Evolutionary conservation across 2,113 vertebrate species (phyloP).

Genomic region (Pygoscelis antarcticus): DNA sequence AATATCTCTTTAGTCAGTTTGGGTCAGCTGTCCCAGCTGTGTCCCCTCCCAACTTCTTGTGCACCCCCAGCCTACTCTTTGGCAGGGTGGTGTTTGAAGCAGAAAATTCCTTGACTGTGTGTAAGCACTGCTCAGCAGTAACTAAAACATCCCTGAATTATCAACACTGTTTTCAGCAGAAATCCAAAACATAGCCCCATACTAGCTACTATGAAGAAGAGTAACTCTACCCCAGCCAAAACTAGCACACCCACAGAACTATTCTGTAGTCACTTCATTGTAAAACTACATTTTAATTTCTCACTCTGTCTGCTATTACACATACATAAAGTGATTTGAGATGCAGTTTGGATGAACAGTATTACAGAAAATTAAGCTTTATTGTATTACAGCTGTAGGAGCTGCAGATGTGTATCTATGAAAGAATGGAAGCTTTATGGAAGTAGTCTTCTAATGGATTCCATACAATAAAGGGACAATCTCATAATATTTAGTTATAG

Average conservation of each 20-base stretch:
- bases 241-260: not conserved
- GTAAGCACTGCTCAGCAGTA: no score
- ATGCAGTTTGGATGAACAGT: not conserved
- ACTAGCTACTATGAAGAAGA: no score
- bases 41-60: no score
- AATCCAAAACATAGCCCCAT: no score
- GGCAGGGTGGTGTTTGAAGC: no score
- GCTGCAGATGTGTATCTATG: not conserved
- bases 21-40: no score
- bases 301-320: not conserved
- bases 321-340: not conserved
- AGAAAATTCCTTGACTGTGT: no score
- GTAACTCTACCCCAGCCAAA: no score
- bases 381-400: not conserved
- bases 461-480: not conserved
- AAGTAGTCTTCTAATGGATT: not conserved
- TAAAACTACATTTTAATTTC: slow-evolving; percentile 3
- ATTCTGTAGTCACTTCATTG: not conserved
- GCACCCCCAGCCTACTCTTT: no score
- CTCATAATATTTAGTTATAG: not conserved
- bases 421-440: not conserved
- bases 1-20: no score
- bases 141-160: no score
- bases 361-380: not conserved
- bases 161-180: no score